Evolutionary conservation across 2,888 invertebrate species (phyloP).

Genomic region (Barypeithes pellucidus): DNA sequence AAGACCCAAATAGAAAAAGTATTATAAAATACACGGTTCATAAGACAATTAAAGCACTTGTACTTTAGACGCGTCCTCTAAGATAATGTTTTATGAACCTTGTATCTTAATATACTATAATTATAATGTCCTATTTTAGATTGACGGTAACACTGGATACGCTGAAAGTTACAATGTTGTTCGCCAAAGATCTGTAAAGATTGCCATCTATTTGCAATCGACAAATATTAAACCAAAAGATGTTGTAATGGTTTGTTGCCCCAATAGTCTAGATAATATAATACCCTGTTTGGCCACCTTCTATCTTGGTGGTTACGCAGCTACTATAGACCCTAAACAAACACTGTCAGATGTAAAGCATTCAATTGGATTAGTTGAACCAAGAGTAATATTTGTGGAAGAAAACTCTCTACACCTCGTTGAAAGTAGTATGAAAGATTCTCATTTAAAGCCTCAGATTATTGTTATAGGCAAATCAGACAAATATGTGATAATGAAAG

Average conservation of each 20-base stretch:
- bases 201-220: constrained; percentile 68
- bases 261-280: constrained; percentile 69
- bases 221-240: constrained; percentile 69
- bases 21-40: no score
- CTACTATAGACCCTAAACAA: constrained; percentile 60
- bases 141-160: constrained; percentile 58
- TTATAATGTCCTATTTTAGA: constrained; percentile 19
- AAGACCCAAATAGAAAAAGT: no score
- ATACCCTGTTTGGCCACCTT: constrained; percentile 71
- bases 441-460: constrained; percentile 52
- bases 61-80: no score
- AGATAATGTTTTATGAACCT: no score
- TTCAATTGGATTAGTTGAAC: constrained; percentile 28
- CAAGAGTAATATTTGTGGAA: constrained; percentile 36
- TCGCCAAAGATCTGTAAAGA: constrained; percentile 67
- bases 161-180: constrained; percentile 68
- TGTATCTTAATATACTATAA: no score
- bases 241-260: constrained; percentile 71
- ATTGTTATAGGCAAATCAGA: constrained; percentile 58
- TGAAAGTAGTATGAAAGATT: constrained; percentile 52
- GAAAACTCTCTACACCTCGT: constrained; percentile 49
- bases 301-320: constrained; percentile 67
- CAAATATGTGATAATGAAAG: constrained; percentile 46
- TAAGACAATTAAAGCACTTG: no score
- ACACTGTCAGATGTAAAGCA: constrained; percentile 33